Percentiles rank a stretch among this genome's conserved stretches.
Evolutionary conservation across 2,888 invertebrate genomes (phyloP).

Genomic region (Eilema depressum): DNA sequence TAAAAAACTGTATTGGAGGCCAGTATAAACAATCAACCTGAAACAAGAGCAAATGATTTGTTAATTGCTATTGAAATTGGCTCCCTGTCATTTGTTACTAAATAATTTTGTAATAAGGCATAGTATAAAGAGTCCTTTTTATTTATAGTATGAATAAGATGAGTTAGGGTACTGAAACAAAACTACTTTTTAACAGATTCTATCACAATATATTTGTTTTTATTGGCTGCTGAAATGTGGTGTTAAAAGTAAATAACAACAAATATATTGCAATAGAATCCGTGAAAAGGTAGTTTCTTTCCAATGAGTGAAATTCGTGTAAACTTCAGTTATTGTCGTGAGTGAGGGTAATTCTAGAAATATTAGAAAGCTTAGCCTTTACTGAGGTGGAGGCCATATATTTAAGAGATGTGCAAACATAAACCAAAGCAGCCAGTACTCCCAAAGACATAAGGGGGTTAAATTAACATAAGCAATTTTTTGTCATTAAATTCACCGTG

Average conservation of each 20-base stretch:
- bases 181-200: no score
- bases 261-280: no score
- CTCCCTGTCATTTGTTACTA: neutral
- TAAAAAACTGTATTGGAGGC: slow-evolving; percentile 96
- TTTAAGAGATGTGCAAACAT: neutral
- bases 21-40: slow-evolving; percentile 96
- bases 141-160: no score
- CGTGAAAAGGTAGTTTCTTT: no score
- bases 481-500: neutral
- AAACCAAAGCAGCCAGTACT: neutral
- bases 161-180: no score
- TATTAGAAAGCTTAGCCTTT: neutral
- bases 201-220: no score
- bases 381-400: neutral
- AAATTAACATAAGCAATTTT: neutral
- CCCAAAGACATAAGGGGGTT: slow-evolving; percentile 25
- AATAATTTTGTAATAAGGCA: neutral
- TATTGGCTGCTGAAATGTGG: no score
- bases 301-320: no score
- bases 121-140: no score
- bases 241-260: no score
- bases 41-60: slow-evolving; percentile 61
- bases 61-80: neutral
- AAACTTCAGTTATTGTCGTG: no score
- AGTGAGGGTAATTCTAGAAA: neutral